Conservation (phyloP, 2,888 invertebrate species). For the Eristalis tenax region DNA sequence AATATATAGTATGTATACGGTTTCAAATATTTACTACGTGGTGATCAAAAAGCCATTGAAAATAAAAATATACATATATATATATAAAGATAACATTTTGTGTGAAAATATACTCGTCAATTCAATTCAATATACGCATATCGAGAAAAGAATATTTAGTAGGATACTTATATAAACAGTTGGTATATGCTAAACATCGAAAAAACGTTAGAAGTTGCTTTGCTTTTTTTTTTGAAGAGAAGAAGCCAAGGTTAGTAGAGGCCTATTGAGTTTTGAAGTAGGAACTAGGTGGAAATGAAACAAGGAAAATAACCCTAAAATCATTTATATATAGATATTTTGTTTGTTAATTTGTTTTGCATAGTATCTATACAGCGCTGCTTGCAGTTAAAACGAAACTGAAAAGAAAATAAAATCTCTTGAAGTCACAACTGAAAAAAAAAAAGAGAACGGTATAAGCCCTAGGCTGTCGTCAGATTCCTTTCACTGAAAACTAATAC, state of each 20-base stretch:
- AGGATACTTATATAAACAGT: conserved; percentile 27
- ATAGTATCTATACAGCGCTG: conserved; percentile 28
- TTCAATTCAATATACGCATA: conserved; percentile 16
- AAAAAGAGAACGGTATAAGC: neutral
- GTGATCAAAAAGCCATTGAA: conserved; percentile 59
- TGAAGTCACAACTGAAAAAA: neutral
- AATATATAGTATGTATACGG: conserved; percentile 24
- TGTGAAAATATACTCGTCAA: conserved; percentile 44
- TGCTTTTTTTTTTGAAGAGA: conserved; percentile 15
- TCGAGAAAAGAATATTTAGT: conserved; percentile 47
- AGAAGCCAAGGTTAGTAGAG: conserved; percentile 47
- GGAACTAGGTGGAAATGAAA: conserved; percentile 7
- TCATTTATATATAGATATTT: neutral
- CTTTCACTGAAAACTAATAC: conserved; percentile 27
- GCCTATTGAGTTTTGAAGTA: conserved; percentile 40
- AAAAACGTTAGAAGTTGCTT: conserved; percentile 33
- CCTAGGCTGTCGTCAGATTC: conserved; percentile 13
- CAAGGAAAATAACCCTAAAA: conserved; percentile 10
- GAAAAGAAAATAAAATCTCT: neutral
- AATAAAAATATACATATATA: conserved; percentile 8
- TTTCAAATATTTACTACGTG: conserved; percentile 47
- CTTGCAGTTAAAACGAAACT: conserved; percentile 31
- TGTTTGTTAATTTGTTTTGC: neutral
- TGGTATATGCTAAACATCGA: conserved; percentile 57
- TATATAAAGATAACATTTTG: conserved; percentile 1